Evolutionary conservation across 2,888 invertebrate species (phyloP).

Genomic region (Caenorhabditis doughertyi): DNA sequence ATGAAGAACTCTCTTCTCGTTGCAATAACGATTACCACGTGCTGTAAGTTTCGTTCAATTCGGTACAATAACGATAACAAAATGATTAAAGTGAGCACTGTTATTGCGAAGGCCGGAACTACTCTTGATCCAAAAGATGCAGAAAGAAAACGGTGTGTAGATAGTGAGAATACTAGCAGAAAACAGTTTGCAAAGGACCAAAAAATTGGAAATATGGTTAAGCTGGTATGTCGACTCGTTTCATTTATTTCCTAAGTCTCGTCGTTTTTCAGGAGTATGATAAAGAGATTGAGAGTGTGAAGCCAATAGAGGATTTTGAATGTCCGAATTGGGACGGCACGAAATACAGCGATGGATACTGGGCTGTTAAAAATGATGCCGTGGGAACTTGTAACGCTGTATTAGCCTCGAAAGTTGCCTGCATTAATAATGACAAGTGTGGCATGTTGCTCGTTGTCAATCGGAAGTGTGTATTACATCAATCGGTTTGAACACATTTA

Average conservation of each 20-base stretch:
- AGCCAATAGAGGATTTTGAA: not conserved
- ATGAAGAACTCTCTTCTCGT: no score
- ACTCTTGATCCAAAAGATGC: not conserved
- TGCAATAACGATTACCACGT: no score
- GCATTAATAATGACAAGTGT: not conserved
- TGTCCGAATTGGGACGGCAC: not conserved
- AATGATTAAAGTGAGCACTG: no score
- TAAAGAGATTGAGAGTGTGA: not conserved
- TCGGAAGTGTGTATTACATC: not conserved
- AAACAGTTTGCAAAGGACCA: not conserved
- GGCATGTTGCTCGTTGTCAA: not conserved
- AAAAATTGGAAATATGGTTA: not conserved
- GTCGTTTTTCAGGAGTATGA: not conserved
- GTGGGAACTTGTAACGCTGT: not conserved
- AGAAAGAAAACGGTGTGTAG: not conserved
- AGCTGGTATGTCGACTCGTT: not conserved
- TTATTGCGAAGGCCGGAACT: no score
- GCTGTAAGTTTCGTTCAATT: no score
- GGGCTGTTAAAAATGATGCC: not conserved
- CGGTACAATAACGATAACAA: no score
- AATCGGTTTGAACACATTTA: not conserved
- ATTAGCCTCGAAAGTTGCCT: not conserved
- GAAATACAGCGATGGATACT: not conserved
- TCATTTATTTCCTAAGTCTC: not conserved
- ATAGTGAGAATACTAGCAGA: not conserved